Conservation (phyloP, 2,888 invertebrate genomes). For the Lycia hirtaria region DNA sequence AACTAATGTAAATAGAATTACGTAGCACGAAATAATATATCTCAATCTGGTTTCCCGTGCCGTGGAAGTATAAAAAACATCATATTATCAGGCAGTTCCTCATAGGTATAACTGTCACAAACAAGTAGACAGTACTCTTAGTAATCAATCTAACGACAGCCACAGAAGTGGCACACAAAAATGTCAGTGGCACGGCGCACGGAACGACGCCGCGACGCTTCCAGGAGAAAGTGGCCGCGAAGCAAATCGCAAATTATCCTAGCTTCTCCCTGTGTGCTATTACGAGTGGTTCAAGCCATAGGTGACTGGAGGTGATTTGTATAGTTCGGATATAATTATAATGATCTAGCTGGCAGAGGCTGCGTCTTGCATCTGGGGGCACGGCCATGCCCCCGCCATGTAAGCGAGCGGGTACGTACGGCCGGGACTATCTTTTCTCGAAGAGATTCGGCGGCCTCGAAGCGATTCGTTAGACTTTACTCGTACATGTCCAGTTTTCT, state of each 20-base stretch:
- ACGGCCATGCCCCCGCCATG: too few species aligned
- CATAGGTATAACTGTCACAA: constrained; percentile 8
- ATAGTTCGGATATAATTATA: too few species aligned
- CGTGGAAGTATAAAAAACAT: not conserved
- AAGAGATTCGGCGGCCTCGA: too few species aligned
- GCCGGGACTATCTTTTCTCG: too few species aligned
- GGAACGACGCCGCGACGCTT: constrained; percentile 33
- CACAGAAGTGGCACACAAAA: constrained; percentile 38
- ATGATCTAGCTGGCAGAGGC: too few species aligned
- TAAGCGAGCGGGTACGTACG: too few species aligned
- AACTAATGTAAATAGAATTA: too few species aligned
- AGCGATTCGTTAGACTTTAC: too few species aligned
- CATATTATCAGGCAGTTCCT: not conserved
- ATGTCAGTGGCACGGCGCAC: constrained; percentile 43
- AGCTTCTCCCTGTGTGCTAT: constrained; percentile 60
- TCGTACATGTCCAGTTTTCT: too few species aligned
- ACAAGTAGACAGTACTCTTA: constrained; percentile 5
- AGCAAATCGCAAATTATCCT: constrained; percentile 79
- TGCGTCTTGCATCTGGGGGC: too few species aligned
- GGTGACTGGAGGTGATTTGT: not conserved
- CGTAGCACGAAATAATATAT: too few species aligned
- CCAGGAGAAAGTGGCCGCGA: constrained; percentile 66
- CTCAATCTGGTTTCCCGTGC: not conserved
- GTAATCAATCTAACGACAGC: constrained; percentile 30
- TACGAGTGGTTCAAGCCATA: constrained; percentile 35